Base-by-base conservation (phyloP, 2,888 invertebrate genomes). In the Philereme transversata region DNA sequence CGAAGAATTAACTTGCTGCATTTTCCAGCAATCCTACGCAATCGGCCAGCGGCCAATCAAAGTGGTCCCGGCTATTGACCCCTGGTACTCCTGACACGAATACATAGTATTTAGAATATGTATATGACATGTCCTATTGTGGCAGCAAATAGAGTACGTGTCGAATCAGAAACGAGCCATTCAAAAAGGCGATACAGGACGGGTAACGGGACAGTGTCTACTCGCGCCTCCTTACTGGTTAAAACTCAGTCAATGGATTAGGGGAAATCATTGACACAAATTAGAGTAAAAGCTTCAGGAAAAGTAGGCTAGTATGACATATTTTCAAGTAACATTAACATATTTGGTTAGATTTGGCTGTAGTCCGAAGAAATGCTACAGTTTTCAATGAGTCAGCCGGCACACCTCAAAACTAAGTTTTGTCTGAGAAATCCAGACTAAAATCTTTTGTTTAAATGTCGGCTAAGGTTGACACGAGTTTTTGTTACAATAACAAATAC, bases 161-260 rank as follows among this genome's bases (percentile, higher is more conserved):
- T 86, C 91, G 87, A 91, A 91, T 91, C 84, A 79, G 86, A 84
- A 85, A 84, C 84, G 76, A 78, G 77, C 77, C 74, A 74, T 85
- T 87, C 78, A 82, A 90, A 86, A 90, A 86, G 91, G 90, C 79
- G 83, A 91, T 88, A 86, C 85, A 71, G 91, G 87, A 77, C 91
- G 71, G 67, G 52, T 91, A 92, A 90, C 91, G 91, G 91, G 68
- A 67, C 69, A 70, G 64, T 67, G 68, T 57, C 67, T 73, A 69
- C 72, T 68, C 61, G 64, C 68, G 69, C 70, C 74, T 73, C 73
- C 75, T 76, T 74, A 71, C 76, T 69, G 64, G 68, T 72, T 78
- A 22, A 22, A 22, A 79, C 74, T 73, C 72, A 77, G 76, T 75
- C 76, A 80, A 69, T 77, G 76, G 76, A 80, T 72, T 78, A 77